A percentile compares a stretch with the other conserved stretches of the same genome.
phyloP scores from a whole-genome alignment of 2,888 invertebrate genomes.

The Spodoptera littoralis region DNA sequence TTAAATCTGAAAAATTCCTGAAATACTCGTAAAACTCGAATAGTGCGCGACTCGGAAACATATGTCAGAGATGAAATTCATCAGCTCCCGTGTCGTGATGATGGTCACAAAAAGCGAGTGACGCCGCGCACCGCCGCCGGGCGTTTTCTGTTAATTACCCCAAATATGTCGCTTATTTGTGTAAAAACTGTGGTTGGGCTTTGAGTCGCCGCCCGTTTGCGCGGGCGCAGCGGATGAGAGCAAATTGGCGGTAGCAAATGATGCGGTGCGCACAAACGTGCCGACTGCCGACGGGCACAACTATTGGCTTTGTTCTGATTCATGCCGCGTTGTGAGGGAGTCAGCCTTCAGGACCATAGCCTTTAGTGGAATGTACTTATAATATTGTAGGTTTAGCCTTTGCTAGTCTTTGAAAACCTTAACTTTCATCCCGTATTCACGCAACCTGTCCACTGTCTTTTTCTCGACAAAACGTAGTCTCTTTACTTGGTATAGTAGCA shows the following conservation, averaged over 20 bases:
- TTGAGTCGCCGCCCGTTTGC: constrained; percentile 55
- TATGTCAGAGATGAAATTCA: constrained; percentile 60
- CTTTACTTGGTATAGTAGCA: no score
- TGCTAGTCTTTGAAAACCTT: no score
- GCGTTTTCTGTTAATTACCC: constrained; percentile 83
- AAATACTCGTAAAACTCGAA: constrained; percentile 56
- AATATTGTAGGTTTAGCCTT: no score
- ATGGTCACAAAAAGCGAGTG: constrained; percentile 64
- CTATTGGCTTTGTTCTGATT: constrained; percentile 50
- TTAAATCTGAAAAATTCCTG: constrained; percentile 53
- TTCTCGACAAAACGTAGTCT: no score
- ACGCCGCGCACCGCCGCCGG: constrained; percentile 61
- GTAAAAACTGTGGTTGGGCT: constrained; percentile 56
- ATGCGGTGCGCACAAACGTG: constrained; percentile 68
- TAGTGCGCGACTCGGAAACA: constrained; percentile 56
- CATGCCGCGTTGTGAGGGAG: constrained; percentile 17
- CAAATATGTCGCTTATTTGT: constrained; percentile 77
- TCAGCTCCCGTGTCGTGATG: constrained; percentile 37
- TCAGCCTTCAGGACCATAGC: no score
- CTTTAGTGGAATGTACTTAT: no score
- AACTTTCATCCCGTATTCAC: no score
- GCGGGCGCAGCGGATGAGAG: constrained; percentile 63
- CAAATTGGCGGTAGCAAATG: constrained; percentile 77
- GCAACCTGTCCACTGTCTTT: no score
- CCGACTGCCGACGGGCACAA: constrained; percentile 66